These are phyloP conservation scores for Cariama cristata DNA, from an alignment of 2,113 vertebrate species.

Conservation along the genomic window DNA sequence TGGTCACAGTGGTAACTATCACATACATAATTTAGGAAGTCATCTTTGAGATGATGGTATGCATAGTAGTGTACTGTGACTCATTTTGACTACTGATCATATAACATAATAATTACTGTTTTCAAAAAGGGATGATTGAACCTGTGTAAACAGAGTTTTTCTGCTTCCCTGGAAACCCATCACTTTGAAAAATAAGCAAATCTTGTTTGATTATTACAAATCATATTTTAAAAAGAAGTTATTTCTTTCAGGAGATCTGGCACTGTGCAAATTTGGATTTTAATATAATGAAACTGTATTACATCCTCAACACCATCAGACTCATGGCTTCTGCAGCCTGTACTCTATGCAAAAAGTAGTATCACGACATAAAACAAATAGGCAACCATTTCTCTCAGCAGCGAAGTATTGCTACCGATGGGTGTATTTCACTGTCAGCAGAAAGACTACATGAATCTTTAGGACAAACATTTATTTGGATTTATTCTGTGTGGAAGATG, in stretches of 20 bases:
- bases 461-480: background rate
- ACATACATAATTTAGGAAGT: background rate
- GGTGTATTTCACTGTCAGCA: background rate
- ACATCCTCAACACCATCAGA: background rate
- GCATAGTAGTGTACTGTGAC: background rate
- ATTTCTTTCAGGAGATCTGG: background rate
- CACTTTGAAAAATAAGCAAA: background rate
- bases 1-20: background rate
- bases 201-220: background rate
- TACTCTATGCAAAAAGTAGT: background rate
- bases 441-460: background rate
- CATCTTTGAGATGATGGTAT: background rate
- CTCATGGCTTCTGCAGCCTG: background rate
- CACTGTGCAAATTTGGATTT: background rate
- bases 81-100: background rate
- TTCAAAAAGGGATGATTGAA: background rate
- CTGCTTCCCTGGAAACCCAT: background rate
- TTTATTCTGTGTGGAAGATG: background rate
- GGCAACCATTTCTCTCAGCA: background rate
- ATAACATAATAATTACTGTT: slow-evolving; percentile 4
- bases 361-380: background rate
- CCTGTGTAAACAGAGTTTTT: background rate
- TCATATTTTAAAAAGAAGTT: background rate
- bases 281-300: background rate
- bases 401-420: background rate